phyloP scores from a whole-genome alignment of 1,140 invertebrate species.

The Polypedilum pembai region DNA sequence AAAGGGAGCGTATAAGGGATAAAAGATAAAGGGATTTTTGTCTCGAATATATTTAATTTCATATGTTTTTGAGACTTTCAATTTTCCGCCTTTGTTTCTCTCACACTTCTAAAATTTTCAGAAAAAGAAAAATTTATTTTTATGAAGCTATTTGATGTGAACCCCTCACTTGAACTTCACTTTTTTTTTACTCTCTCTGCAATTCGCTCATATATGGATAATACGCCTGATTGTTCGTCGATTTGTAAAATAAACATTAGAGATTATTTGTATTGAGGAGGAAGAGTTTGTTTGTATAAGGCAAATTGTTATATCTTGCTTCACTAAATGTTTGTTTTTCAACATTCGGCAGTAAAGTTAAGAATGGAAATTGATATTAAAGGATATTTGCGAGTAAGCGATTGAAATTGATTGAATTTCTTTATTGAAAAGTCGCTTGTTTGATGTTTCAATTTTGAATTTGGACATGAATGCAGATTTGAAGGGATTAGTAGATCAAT shows the following conservation, averaged over 20 bases:
- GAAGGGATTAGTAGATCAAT: no score
- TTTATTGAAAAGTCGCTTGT: no score
- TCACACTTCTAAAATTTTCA: neutral
- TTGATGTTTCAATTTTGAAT: no score
- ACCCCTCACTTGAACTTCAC: neutral
- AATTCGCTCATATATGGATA: neutral
- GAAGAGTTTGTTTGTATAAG: neutral
- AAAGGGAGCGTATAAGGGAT: neutral
- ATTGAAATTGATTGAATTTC: no score
- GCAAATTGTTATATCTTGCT: slow-evolving; percentile 18
- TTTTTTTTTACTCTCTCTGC: neutral
- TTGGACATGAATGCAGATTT: no score
- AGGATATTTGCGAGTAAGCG: neutral
- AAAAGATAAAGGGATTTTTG: neutral
- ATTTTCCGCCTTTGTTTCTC: slow-evolving; percentile 2
- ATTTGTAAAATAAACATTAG: slow-evolving; percentile 26
- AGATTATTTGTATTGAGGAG: slow-evolving; percentile 22
- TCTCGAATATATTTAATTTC: neutral
- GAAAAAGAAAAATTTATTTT: slow-evolving; percentile 21
- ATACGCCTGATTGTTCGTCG: slow-evolving; percentile 23
- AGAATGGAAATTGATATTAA: neutral
- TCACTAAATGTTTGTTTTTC: neutral
- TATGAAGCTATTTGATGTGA: slow-evolving; percentile 11
- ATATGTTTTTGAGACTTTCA: slow-evolving; percentile 20
- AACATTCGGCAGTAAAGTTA: neutral